Percentiles rank a stretch among this genome's conserved stretches.
Conservation (phyloP, 2,113 vertebrate species). For the Suncus etruscus region DNA sequence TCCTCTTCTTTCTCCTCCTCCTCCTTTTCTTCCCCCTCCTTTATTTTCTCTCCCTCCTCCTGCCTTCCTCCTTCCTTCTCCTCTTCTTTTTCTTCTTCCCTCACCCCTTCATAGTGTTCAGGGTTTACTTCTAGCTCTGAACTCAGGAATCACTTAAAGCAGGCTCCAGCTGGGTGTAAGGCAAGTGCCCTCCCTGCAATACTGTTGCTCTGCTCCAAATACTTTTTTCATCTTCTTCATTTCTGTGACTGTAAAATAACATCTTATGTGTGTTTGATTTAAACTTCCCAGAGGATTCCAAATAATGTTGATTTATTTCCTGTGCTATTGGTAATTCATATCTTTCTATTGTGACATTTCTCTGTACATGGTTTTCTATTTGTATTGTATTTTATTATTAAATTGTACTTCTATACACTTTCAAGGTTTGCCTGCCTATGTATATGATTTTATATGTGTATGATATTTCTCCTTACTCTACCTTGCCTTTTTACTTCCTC, state of each 20-base stretch:
- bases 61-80: no score
- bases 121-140: no score
- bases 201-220: no score
- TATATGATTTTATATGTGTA: neutral
- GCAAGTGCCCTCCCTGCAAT: no score
- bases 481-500: constrained; percentile 3
- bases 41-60: no score
- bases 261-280: constrained; percentile 16
- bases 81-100: no score
- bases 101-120: no score
- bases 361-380: constrained; percentile 19
- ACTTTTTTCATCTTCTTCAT: constrained; percentile 16
- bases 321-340: constrained; percentile 12
- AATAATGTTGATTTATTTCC: neutral
- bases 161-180: no score
- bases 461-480: neutral
- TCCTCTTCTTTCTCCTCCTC: no score
- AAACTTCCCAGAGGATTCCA: neutral
- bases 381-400: constrained; percentile 1
- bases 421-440: no score
- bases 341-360: constrained; percentile 14
- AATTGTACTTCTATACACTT: neutral
- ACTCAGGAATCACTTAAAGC: no score
- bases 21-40: no score
- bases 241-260: neutral